These are phyloP conservation scores for Stenoptilia bipunctidactyla DNA, from an alignment of 2,888 invertebrate species.

Conservation along the genomic window DNA sequence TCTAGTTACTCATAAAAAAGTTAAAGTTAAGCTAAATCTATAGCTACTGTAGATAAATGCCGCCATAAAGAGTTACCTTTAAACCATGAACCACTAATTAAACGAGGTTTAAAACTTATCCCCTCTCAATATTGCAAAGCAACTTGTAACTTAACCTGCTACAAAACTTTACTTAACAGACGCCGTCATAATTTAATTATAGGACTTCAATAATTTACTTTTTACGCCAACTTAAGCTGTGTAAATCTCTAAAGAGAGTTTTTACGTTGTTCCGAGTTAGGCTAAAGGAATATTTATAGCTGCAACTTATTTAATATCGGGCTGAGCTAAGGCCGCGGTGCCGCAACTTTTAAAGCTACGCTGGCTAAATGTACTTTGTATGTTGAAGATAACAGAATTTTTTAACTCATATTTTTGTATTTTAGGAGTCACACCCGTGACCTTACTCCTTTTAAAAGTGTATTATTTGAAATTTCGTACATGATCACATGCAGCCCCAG, in stretches of 20 bases:
- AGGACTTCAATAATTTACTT: background rate
- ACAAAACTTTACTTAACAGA: background rate
- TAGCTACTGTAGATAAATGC: too few species aligned
- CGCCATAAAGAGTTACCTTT: too few species aligned
- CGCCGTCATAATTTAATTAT: background rate
- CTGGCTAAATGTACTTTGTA: constrained; percentile 20
- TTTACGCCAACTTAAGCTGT: constrained; percentile 1
- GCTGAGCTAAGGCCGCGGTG: constrained; percentile 25
- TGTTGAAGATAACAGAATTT: background rate
- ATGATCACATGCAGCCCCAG: too few species aligned
- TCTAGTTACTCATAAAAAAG: too few species aligned
- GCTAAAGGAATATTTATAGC: constrained; percentile 68
- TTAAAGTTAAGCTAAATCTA: too few species aligned
- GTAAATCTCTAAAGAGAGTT: constrained; percentile 19
- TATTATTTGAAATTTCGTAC: too few species aligned
- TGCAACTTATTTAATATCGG: constrained; percentile 70
- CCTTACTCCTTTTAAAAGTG: too few species aligned
- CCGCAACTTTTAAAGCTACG: constrained; percentile 54
- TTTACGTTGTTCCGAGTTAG: constrained; percentile 48
- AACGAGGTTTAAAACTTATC: too few species aligned
- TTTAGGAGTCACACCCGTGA: too few species aligned
- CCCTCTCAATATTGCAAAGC: too few species aligned
- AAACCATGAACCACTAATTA: too few species aligned
- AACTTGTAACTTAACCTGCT: background rate
- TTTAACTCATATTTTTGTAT: too few species aligned